Evolutionary conservation across 2,888 invertebrate genomes (phyloP).

Genomic region (Protophormia terraenovae): DNA sequence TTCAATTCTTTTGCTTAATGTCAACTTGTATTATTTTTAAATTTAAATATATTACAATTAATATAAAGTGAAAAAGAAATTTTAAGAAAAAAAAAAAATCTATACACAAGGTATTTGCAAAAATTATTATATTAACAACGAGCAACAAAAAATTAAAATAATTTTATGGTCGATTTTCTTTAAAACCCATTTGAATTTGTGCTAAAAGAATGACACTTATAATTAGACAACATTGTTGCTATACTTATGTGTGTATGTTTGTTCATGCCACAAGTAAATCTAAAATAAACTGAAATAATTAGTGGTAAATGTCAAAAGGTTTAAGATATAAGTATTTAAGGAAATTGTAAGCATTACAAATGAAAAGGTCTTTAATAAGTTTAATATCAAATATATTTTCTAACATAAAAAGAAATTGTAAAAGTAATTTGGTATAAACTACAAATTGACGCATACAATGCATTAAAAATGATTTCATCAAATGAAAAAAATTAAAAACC

Average conservation of each 20-base stretch:
- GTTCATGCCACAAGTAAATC: conserved; percentile 6
- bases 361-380: neutral
- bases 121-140: neutral
- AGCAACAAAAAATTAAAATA: neutral
- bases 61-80: neutral
- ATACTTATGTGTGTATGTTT: neutral
- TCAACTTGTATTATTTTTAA: conserved; percentile 28
- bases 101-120: neutral
- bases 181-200: conserved; percentile 44
- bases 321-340: conserved; percentile 9
- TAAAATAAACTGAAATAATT: too few relatives aligned
- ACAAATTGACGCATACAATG: neutral
- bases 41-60: conserved; percentile 7
- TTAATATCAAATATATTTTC: too few relatives aligned
- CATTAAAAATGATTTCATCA: neutral
- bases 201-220: neutral
- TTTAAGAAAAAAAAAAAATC: neutral
- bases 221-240: neutral
- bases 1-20: conserved; percentile 1
- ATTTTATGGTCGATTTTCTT: conserved; percentile 25
- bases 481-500: neutral
- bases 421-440: neutral
- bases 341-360: neutral
- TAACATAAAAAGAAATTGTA: neutral
- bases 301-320: conserved; percentile 34